Base-by-base conservation (phyloP, 2,888 invertebrate species). In the Lasioglossum pauxillum region DNA sequence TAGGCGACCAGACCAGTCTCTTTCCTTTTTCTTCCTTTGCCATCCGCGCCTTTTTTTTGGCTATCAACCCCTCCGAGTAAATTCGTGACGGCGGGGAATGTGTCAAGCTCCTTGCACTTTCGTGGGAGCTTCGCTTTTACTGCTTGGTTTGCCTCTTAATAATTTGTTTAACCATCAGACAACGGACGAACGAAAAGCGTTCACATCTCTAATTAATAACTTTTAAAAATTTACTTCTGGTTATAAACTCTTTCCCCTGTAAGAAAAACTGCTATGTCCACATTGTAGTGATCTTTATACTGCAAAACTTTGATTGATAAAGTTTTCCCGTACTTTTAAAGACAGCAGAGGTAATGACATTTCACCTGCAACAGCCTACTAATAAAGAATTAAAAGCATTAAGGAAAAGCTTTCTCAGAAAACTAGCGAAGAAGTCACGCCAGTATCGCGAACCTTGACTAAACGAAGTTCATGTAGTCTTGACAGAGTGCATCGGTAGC, bases 81-180 rank as follows among this genome's bases (percentile, higher is more conserved):
- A 88, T 88, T 86, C 71, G 86, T 83, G 72, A 83, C 79, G 77
- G 57, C 60, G 27, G 12, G 84, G 64, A 67, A 64, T 57, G 72
- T 23, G 16, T 71, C 75, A 27, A n/a, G 57, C 57, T 5, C 57
- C 5, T 57, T 57, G 57, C 57, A 57, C 8, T 57, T 57, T 57
- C 57, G 57, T 57, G 12, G n/a, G 57, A 57, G 57, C 57, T 57
- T n/a, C n/a, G 12, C n/a, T n/a, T 10, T 12, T n/a, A n/a, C 57
- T n/a, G 57, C n/a, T n/a, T 1, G 8, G 23, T 8, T 23, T 14
- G 49, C 49, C 49, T n/a, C 23, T n/a, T 53, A n/a, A 23, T n/a
- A 53, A n/a, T 53, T 53, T 53, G 53, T 53, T 44, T 14, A 44
- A 14, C 44, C 4, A 14, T 44, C 12, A 0, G 38, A 38, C 41